These are phyloP conservation scores for Chromoteleia sp. DNA, from an alignment of 2,888 invertebrate genomes.

Conservation along the genomic window DNA sequence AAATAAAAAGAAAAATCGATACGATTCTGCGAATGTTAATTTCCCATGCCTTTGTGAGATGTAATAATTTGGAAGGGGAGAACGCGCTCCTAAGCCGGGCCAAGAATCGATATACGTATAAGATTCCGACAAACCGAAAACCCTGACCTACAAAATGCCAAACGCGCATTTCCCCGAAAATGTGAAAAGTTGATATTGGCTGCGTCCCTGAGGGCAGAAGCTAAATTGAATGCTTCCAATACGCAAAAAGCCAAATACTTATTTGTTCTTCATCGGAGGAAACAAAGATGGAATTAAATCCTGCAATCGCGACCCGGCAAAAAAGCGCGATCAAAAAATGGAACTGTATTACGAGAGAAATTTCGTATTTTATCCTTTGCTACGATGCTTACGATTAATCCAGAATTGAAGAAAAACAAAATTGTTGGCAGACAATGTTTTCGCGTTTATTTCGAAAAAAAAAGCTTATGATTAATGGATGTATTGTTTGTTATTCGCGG, in stretches of 20 bases:
- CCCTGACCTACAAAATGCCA: slow-evolving; percentile 58
- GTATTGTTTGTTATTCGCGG: no score
- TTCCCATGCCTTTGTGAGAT: neutral
- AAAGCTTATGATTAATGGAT: no score
- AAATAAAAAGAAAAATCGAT: neutral
- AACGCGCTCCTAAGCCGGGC: slow-evolving; percentile 1
- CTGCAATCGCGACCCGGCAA: neutral
- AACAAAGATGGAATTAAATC: neutral
- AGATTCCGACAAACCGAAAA: slow-evolving; percentile 48
- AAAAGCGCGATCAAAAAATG: no score
- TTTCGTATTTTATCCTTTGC: no score
- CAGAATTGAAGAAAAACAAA: no score
- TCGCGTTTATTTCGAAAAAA: no score
- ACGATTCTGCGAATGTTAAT: neutral
- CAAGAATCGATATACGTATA: slow-evolving; percentile 43
- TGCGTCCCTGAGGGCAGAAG: slow-evolving; percentile 20
- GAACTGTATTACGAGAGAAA: no score
- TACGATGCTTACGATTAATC: no score
- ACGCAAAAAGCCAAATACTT: slow-evolving; percentile 20
- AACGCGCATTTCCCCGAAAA: slow-evolving; percentile 49
- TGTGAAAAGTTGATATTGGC: slow-evolving; percentile 39
- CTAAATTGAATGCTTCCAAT: slow-evolving; percentile 39
- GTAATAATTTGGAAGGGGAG: neutral
- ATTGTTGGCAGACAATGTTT: no score
- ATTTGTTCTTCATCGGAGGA: slow-evolving; percentile 26